phyloP scores from a whole-genome alignment of 2,888 invertebrate genomes.

The Parnassius apollo region DNA sequence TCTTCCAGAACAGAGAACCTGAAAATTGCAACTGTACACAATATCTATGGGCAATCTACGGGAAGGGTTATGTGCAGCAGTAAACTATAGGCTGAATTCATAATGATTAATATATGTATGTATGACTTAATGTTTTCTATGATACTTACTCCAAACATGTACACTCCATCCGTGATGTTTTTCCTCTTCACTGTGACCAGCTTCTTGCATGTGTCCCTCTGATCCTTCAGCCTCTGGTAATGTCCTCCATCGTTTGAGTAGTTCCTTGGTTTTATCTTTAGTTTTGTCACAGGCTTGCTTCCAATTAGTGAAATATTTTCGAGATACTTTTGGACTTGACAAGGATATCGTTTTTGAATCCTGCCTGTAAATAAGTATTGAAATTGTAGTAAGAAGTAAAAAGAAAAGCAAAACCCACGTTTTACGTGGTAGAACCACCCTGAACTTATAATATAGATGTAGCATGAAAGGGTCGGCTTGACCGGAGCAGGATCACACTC shows the following conservation, averaged over 20 bases:
- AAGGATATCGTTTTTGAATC: conserved; percentile 63
- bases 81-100: background rate
- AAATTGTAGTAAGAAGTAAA: background rate
- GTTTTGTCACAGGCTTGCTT: conserved; percentile 88
- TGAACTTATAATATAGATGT: too few species aligned
- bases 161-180: conserved; percentile 86
- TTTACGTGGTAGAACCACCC: too few species aligned
- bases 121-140: background rate
- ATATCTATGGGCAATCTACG: background rate
- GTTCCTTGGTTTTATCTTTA: conserved; percentile 86
- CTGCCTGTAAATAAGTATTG: conserved; percentile 50
- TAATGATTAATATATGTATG: background rate
- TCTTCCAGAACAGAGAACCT: too few species aligned
- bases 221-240: conserved; percentile 80
- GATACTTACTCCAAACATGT: conserved; percentile 86
- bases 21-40: too few species aligned
- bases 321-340: conserved; percentile 79
- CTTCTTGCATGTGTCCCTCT: conserved; percentile 60
- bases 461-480: too few species aligned
- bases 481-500: too few species aligned
- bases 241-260: conserved; percentile 86
- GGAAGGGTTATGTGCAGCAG: background rate
- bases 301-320: conserved; percentile 88
- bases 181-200: conserved; percentile 59
- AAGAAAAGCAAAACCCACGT: too few species aligned